A percentile compares a stretch with the other conserved stretches of the same genome.
These are phyloP conservation scores for Aricia artaxerxes DNA, from an alignment of 2,888 invertebrate species.

Conservation along the genomic window DNA sequence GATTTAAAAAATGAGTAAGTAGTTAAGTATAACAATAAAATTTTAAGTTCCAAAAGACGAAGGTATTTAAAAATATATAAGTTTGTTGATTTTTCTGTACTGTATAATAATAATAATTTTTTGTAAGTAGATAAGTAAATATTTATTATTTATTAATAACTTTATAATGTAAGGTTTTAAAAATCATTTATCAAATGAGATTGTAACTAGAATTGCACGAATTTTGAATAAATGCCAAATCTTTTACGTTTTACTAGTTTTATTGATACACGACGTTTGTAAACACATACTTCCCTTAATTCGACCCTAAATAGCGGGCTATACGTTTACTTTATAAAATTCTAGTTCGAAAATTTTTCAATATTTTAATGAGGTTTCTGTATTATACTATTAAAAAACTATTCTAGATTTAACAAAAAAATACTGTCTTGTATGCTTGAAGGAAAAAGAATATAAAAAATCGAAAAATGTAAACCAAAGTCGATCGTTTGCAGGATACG, in stretches of 20 bases:
- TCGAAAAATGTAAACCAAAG: too few species aligned
- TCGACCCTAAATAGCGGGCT: too few species aligned
- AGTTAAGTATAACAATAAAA: background rate
- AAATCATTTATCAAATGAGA: background rate
- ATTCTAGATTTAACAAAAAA: too few species aligned
- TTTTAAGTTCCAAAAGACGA: background rate
- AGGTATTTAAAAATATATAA: background rate
- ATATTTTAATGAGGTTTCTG: too few species aligned
- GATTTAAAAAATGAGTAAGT: background rate
- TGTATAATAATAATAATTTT: background rate
- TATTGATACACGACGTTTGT: background rate
- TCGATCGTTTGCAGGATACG: too few species aligned
- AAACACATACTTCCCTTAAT: too few species aligned
- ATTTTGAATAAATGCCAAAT: slow-evolving; percentile 5
- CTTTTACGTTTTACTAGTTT: background rate
- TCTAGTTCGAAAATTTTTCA: too few species aligned
- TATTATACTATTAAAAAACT: too few species aligned
- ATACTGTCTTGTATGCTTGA: too few species aligned
- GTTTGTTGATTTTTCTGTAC: background rate
- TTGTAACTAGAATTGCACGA: background rate
- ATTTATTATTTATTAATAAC: background rate
- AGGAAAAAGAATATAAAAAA: too few species aligned
- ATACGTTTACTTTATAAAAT: too few species aligned
- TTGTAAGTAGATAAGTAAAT: background rate
- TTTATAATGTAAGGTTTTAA: background rate